Conservation (phyloP, 2,113 vertebrate genomes). For the Cinclus mexicanus region DNA sequence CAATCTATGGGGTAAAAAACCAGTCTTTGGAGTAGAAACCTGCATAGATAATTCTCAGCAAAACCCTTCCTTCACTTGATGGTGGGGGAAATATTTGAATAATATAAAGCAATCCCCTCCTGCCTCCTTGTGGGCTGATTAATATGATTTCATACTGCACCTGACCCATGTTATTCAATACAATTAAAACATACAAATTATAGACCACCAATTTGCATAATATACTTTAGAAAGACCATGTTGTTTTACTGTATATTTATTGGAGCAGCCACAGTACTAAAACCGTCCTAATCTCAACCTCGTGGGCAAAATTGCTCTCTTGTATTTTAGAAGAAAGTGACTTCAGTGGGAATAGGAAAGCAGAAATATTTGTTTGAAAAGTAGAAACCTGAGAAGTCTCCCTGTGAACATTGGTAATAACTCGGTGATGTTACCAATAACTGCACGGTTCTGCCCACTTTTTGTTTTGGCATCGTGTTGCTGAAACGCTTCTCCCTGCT, state of each 20-base stretch:
- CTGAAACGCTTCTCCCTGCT: rapidly evolving
- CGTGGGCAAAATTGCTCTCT: rapidly evolving
- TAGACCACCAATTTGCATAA: not conserved
- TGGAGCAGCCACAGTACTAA: not conserved
- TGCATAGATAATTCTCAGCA: not conserved
- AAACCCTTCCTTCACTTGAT: not conserved
- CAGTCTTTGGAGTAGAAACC: not conserved
- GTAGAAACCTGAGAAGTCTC: not conserved
- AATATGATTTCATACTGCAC: not conserved
- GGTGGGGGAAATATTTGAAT: not conserved
- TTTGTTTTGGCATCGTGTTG: rapidly evolving
- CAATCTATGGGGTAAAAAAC: not conserved
- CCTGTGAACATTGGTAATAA: not conserved
- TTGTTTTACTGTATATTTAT: not conserved
- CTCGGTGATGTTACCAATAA: not conserved
- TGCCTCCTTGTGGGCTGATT: not conserved
- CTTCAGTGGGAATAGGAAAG: not conserved
- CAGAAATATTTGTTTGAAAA: not conserved
- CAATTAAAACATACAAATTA: not conserved
- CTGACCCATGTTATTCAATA: not conserved
- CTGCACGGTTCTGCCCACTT: rapidly evolving
- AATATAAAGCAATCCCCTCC: not conserved
- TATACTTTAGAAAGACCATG: not conserved
- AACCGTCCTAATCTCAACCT: not conserved
- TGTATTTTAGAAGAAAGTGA: not conserved